A percentile compares a stretch with the other conserved stretches of the same genome.
Conservation (phyloP, 2,797 vertebrate genomes). For the Peromyscus melanophrys region DNA sequence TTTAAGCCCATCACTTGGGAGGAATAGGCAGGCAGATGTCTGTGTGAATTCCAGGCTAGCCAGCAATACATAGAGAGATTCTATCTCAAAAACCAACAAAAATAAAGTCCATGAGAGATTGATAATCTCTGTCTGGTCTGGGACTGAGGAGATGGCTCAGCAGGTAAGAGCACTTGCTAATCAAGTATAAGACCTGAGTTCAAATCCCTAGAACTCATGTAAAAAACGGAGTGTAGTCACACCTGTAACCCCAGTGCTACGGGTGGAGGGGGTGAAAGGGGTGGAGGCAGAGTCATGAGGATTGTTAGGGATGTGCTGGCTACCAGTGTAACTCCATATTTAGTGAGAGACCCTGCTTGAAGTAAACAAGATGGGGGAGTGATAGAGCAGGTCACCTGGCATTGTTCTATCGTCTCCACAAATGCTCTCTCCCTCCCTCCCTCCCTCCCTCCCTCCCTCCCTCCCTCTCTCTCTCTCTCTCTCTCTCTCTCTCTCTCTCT, state of each 20-base stretch:
- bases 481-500: fast-evolving
- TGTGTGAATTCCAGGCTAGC: neutral
- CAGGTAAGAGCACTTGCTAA: neutral
- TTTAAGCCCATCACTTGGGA: neutral
- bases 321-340: neutral
- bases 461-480: too few relatives aligned
- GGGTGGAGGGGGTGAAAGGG: neutral
- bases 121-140: neutral
- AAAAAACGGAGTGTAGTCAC: neutral
- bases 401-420: neutral
- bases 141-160: neutral
- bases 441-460: fast-evolving
- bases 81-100: neutral
- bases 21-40: neutral
- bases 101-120: neutral
- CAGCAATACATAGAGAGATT: neutral
- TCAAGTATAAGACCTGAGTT: neutral
- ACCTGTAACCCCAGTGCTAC: neutral
- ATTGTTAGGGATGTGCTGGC: neutral
- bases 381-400: neutral
- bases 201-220: neutral
- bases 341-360: neutral
- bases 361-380: neutral
- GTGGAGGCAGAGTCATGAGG: neutral
- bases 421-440: too few relatives aligned